Percentiles rank a stretch among this genome's conserved stretches.
Conservation (phyloP, 2,113 vertebrate species). For the Himantopus leucocephalus region DNA sequence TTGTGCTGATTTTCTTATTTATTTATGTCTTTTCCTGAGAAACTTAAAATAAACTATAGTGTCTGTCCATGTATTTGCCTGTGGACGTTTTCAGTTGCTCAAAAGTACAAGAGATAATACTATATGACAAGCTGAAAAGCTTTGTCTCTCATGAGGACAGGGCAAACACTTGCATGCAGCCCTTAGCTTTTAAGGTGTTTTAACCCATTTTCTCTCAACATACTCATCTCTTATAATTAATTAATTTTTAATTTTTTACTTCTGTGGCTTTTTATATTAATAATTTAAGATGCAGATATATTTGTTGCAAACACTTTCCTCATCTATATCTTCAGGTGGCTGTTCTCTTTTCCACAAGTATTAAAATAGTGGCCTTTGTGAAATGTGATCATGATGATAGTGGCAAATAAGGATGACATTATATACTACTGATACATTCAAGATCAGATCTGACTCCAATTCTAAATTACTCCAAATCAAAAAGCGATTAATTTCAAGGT, state of each 20-base stretch:
- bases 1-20: not conserved
- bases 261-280: not conserved
- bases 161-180: not conserved
- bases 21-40: not conserved
- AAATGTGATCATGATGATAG: not conserved
- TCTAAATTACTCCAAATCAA: rapidly evolving
- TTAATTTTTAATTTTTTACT: not conserved
- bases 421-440: not conserved
- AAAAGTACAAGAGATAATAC: not conserved
- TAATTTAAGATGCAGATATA: not conserved
- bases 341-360: not conserved
- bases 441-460: not conserved
- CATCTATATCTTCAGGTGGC: not conserved
- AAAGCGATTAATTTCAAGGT: not conserved
- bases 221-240: not conserved
- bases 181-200: not conserved
- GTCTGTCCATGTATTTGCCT: not conserved
- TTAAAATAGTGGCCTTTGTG: not conserved
- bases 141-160: not conserved
- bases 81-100: not conserved
- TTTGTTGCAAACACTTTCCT: not conserved
- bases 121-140: not conserved
- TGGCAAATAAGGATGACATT: rapidly evolving
- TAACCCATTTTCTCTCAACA: not conserved
- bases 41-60: not conserved